Percentiles rank a stretch among this genome's conserved stretches.
phyloP scores from a whole-genome alignment of 1,140 invertebrate genomes.

The Drosophila kanapiae region DNA sequence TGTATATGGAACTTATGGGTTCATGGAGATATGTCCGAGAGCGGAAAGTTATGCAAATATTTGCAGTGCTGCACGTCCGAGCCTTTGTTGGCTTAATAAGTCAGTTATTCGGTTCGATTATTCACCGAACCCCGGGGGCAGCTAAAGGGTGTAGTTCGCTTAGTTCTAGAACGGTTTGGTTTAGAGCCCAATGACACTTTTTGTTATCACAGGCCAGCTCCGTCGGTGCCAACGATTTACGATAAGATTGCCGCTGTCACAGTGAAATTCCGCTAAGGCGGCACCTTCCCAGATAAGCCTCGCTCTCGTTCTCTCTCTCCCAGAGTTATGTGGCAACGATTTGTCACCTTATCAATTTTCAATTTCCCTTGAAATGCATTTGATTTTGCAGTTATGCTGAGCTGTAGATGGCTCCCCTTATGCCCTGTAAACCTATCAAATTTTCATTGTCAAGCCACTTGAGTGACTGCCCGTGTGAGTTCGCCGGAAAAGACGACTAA shows the following conservation, averaged over 20 bases:
- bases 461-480: constrained; percentile 6
- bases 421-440: constrained; percentile 5
- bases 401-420: not conserved
- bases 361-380: constrained; percentile 11
- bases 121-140: too few species aligned
- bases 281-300: not conserved
- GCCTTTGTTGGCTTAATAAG: constrained; percentile 35
- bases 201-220: constrained; percentile 43
- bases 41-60: constrained; percentile 54
- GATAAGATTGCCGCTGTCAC: constrained; percentile 50
- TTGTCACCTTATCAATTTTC: constrained; percentile 28
- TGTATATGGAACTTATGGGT: constrained; percentile 2
- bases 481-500: constrained; percentile 51
- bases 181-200: constrained; percentile 49
- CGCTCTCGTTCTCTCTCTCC: not conserved
- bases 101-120: constrained; percentile 12
- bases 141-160: constrained; percentile 14
- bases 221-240: constrained; percentile 36
- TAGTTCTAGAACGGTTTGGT: constrained; percentile 7
- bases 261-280: constrained; percentile 30
- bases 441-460: constrained; percentile 22
- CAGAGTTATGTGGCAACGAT: constrained; percentile 8
- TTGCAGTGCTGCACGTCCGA: constrained; percentile 50
- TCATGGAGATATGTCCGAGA: constrained; percentile 11
- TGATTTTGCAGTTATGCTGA: constrained; percentile 6